phyloP scores from a whole-genome alignment of 2,797 vertebrate species.

The Parotocinclus haroldoi region DNA sequence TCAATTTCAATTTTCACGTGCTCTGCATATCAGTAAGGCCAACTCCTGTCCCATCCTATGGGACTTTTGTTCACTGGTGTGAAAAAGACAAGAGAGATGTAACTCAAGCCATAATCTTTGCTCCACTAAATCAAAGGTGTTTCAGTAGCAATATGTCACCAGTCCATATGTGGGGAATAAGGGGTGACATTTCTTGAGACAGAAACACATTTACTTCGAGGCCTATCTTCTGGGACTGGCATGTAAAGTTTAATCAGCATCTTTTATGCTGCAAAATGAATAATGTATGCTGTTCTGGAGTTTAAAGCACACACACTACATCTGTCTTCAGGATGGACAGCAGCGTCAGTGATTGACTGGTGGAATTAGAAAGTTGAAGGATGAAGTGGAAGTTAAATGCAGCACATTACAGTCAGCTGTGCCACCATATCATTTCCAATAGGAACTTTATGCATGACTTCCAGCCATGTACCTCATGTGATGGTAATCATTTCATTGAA shows the following conservation, averaged over 20 bases:
- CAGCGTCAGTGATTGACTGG: slow-evolving; percentile 55
- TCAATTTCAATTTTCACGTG: slow-evolving; percentile 31
- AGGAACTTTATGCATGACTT: slow-evolving; percentile 54
- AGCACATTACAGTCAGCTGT: slow-evolving; percentile 62
- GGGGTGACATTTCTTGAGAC: slow-evolving; percentile 68
- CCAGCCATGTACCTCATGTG: slow-evolving; percentile 5
- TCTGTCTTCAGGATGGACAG: slow-evolving; percentile 67
- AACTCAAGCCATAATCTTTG: slow-evolving; percentile 18
- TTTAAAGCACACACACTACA: slow-evolving; percentile 69
- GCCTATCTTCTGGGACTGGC: slow-evolving; percentile 64
- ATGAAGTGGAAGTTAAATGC: slow-evolving; percentile 63
- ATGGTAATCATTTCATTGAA: slow-evolving; percentile 21
- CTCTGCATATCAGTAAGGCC: slow-evolving; percentile 27
- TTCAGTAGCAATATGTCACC: slow-evolving; percentile 45
- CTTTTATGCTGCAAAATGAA: slow-evolving; percentile 77
- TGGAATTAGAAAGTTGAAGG: slow-evolving; percentile 65
- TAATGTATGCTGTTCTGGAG: slow-evolving; percentile 76
- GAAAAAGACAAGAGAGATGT: slow-evolving; percentile 35
- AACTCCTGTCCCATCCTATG: slow-evolving; percentile 26
- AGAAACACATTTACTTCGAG: slow-evolving; percentile 68
- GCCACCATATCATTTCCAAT: slow-evolving; percentile 59
- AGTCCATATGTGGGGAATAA: slow-evolving; percentile 66
- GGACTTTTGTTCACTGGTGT: slow-evolving; percentile 30
- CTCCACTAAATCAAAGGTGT: slow-evolving; percentile 63
- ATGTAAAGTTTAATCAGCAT: slow-evolving; percentile 78